Evolutionary conservation across 2,113 vertebrate genomes (phyloP).

Genomic region (Turdus rufiventris): DNA sequence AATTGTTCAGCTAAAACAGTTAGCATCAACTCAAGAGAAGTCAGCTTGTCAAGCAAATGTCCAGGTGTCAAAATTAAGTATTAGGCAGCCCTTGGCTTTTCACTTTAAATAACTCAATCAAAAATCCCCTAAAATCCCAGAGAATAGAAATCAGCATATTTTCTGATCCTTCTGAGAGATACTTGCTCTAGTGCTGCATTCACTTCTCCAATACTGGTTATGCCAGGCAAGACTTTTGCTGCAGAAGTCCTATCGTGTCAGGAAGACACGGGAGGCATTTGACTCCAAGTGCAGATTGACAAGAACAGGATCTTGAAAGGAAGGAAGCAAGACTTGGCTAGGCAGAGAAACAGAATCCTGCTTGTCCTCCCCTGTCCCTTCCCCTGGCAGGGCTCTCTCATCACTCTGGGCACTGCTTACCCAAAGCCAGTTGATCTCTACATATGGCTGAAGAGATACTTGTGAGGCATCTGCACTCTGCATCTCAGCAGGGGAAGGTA

Average conservation of each 20-base stretch:
- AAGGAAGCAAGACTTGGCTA: slow-evolving; percentile 31
- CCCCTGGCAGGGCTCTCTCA: neutral
- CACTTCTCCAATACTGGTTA: neutral
- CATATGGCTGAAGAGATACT: neutral
- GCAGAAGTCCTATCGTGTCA: neutral
- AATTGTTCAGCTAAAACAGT: neutral
- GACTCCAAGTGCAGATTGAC: slow-evolving; percentile 7
- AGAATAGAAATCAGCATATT: neutral
- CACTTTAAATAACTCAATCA: neutral
- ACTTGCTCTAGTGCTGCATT: neutral
- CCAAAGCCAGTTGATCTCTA: neutral
- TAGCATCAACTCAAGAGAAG: neutral
- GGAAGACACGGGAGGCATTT: neutral
- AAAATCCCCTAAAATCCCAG: neutral
- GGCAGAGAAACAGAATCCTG: slow-evolving; percentile 12
- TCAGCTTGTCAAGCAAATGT: neutral
- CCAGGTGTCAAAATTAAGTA: neutral
- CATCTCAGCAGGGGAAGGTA: neutral
- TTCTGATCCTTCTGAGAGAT: neutral
- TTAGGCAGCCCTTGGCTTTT: neutral
- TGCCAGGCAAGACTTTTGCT: neutral
- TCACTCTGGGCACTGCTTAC: neutral
- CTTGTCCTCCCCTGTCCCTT: neutral
- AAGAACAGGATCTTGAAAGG: slow-evolving; percentile 41
- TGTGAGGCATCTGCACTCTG: neutral